Evolutionary conservation across 2,888 invertebrate genomes (phyloP).

Genomic region (Fragum sueziense): DNA sequence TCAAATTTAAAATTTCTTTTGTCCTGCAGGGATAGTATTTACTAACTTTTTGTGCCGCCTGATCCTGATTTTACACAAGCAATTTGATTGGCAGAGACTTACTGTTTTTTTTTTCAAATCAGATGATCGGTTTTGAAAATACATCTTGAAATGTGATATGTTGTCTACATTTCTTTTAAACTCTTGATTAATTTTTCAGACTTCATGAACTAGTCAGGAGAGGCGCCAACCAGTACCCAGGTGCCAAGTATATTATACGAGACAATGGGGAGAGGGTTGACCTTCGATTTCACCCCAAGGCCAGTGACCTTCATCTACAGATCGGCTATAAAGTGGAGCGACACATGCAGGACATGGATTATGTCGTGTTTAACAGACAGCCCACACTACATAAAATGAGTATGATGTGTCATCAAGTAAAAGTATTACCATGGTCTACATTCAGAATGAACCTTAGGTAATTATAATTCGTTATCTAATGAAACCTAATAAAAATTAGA

Average conservation of each 20-base stretch:
- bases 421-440: constrained; percentile 99
- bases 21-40: no score
- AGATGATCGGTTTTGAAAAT: no score
- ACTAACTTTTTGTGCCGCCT: no score
- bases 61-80: no score
- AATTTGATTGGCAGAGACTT: no score
- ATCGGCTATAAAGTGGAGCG: constrained; percentile 88
- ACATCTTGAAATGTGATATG: no score
- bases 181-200: no score
- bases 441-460: constrained; percentile 98
- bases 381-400: constrained; percentile 99
- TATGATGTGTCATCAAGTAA: constrained; percentile 98
- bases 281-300: constrained; percentile 98
- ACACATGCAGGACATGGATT: constrained; percentile 98
- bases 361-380: constrained; percentile 99
- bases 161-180: no score
- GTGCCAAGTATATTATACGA: constrained; percentile 99
- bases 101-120: no score
- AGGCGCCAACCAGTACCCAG: constrained; percentile 99
- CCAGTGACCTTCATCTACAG: constrained; percentile 82
- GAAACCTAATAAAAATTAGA: no score
- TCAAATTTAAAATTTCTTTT: no score
- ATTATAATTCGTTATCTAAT: neutral
- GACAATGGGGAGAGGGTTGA: constrained; percentile 99
- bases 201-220: constrained; percentile 96